Base-by-base conservation (phyloP, 2,888 invertebrate genomes). In the Siphonodentalium dalli region DNA sequence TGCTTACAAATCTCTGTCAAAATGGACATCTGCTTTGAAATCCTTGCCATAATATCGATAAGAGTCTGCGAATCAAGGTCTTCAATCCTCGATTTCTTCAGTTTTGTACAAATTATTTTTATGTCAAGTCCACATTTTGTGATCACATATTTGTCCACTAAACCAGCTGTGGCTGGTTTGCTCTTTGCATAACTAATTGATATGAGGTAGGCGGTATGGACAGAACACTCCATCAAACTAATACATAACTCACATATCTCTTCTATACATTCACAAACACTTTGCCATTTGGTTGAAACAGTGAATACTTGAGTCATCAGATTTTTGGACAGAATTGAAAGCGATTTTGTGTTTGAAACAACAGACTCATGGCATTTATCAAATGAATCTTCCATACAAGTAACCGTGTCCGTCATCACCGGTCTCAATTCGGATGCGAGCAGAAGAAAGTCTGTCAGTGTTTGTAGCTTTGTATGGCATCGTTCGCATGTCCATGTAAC, bases 201-300 rank as follows among this genome's bases (percentile, higher is more conserved):
- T n/a, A n/a, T n/a, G n/a, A n/a, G 57, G 56, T 76, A 76, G 15
- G 69, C 72, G 18, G 69, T 67, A 44, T 73, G 72, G n/a, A 70
- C 66, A 38, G 70, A 68, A 43, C 69, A 60, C 49, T 75, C 74
- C 1, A 65, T 69, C 29, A 75, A 62, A 6, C 55, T 51, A 2
- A 72, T 64, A 9, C 71, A 71, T 44, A 71, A 53, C 21, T 64
- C 63, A n/a, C 64, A 62, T 21, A 74, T 57, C 26, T 72, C 69
- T 31, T 64, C 64, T 8, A 75, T 44, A 18, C 60, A 52, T n/a
- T 40, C 42, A 34, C 53, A 47, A 13, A 75, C 56, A 28, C 68
- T 63, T 2, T 60, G 50, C 64, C 68, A 65, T 20, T 53, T n/a
- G n/a, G n/a, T n/a, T n/a, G n/a, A n/a, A n/a, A n/a, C n/a, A n/a